Percentiles rank a stretch among this genome's conserved stretches.
These are phyloP conservation scores for Cinara cedri DNA, from an alignment of 2,888 invertebrate species.

Conservation along the genomic window DNA sequence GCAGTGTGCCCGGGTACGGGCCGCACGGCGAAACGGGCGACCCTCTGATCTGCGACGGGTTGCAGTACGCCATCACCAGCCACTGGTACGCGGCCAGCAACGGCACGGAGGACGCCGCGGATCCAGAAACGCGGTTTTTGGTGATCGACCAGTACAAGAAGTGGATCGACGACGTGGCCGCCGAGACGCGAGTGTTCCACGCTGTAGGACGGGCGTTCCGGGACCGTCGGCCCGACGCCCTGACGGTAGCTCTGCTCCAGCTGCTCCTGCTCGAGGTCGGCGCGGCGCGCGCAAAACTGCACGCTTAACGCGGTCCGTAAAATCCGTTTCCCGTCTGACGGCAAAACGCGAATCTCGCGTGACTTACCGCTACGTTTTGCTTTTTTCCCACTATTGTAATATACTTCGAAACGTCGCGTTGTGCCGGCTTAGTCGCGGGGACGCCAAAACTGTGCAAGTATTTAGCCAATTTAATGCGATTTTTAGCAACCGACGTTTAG, in stretches of 20 bases:
- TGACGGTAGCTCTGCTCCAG: neutral
- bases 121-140: conserved; percentile 1
- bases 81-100: neutral
- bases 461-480: no score
- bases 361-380: no score
- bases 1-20: neutral
- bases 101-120: no score
- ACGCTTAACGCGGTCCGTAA: no score
- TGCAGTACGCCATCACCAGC: conserved; percentile 32
- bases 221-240: neutral
- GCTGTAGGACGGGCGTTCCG: neutral
- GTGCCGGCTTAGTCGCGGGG: no score
- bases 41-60: conserved; percentile 39
- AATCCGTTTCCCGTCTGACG: no score
- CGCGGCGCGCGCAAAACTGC: no score
- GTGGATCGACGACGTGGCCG: conserved; percentile 13
- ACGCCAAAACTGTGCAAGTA: no score
- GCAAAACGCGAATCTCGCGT: no score
- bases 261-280: neutral
- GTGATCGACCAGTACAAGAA: neutral
- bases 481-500: no score
- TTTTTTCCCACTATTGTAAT: no score
- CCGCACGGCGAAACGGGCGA: neutral
- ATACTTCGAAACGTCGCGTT: no score
- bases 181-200: neutral